These are phyloP conservation scores for Sinocyclocheilus rhinocerous DNA, from an alignment of 2,113 vertebrate species.

Conservation along the genomic window DNA sequence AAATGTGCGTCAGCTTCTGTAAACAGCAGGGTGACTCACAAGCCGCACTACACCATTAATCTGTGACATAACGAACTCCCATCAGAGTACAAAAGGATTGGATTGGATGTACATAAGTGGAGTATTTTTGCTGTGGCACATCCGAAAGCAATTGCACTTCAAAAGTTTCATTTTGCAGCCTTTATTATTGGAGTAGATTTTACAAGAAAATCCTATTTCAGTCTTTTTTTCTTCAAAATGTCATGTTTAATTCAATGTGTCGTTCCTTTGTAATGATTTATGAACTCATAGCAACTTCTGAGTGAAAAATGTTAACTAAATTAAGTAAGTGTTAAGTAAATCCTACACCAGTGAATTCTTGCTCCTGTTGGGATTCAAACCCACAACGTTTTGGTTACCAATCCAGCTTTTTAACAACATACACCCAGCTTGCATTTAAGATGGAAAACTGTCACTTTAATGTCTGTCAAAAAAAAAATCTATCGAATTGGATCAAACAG, in stretches of 20 bases:
- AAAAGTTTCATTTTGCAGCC: background rate
- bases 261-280: background rate
- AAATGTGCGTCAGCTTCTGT: background rate
- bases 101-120: background rate
- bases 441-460: background rate
- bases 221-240: background rate
- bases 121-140: background rate
- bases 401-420: background rate
- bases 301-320: background rate
- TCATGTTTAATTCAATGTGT: background rate
- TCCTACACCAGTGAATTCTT: background rate
- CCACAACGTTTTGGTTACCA: background rate
- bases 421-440: background rate
- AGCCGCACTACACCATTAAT: background rate
- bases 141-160: background rate
- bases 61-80: background rate
- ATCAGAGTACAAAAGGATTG: background rate
- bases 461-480: background rate
- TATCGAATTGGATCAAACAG: background rate
- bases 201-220: background rate
- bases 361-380: background rate
- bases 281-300: background rate
- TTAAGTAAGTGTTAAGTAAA: no score
- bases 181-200: background rate
- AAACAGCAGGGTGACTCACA: constrained; percentile 6